These are phyloP conservation scores for Harpalus rubripes DNA, from an alignment of 2,888 invertebrate genomes.

Conservation along the genomic window DNA sequence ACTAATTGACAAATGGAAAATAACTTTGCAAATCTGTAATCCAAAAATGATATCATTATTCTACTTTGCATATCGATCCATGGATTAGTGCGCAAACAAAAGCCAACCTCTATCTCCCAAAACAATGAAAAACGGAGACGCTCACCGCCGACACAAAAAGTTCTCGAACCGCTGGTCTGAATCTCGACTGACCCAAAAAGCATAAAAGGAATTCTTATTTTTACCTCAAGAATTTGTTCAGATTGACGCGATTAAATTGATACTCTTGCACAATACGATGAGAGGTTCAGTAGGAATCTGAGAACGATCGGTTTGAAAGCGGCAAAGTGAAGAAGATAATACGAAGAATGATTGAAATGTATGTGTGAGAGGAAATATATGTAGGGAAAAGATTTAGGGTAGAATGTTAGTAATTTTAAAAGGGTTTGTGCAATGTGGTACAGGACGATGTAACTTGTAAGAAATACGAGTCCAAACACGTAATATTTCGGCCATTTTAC, in stretches of 20 bases:
- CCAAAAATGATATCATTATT: neutral
- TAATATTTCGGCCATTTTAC: no score
- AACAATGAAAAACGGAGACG: neutral
- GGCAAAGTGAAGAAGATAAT: neutral
- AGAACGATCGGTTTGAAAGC: neutral
- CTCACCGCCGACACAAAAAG: neutral
- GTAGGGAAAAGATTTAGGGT: no score
- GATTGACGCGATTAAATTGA: constrained; percentile 11
- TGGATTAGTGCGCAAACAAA: neutral
- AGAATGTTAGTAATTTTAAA: no score
- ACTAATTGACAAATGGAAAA: no score
- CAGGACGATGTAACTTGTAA: no score
- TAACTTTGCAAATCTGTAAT: no score
- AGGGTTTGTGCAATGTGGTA: no score
- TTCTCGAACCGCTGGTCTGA: neutral
- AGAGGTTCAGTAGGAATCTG: neutral
- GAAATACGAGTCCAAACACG: no score
- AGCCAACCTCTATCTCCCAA: neutral
- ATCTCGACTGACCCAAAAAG: neutral
- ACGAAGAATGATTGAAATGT: neutral
- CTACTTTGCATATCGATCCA: neutral
- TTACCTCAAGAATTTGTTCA: constrained; percentile 17
- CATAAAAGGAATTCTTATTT: constrained; percentile 5
- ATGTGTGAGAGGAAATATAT: neutral
- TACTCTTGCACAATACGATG: neutral